Base-by-base conservation (phyloP, 2,888 invertebrate genomes). In the Limnephilus rhombicus region DNA sequence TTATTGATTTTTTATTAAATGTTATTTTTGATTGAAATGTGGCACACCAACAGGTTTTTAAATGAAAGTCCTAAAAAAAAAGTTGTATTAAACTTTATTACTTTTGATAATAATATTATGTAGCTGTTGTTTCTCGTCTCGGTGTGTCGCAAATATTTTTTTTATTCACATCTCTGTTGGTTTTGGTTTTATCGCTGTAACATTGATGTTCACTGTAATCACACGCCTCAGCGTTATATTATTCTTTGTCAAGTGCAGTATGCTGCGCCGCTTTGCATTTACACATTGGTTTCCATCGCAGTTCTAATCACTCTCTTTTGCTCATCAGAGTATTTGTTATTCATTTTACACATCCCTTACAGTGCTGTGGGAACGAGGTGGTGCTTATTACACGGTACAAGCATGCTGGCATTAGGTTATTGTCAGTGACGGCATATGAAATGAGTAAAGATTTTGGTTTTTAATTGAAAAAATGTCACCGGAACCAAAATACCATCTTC, bases 121-220 rank as follows among this genome's bases (percentile, higher is more conserved):
- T n/a, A 49, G 86, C 29, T 49, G 49, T 45, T 45, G n/a, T 86
- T 68, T 68, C 24, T 68, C 68, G 24, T 68, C n/a, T 68, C 24
- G 68, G 68, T 68, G 68, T 68, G 68, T 68, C 68, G 68, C 86
- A 86, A 86, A 86, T 86, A 15, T 86, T 86, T 13, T 85, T 86
- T 49, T 37, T 29, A 86, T 41, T 86, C 86, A 86, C 45, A 86
- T 86, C 45, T 68, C 53, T 37, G 24, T 89, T 89, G 88, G 88
- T 89, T 89, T 92, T 92, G 90, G 87, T 92, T 90, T 85, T 85
- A 29, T 85, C 83, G 91, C 91, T 89, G 81, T 88, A 87, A 80
- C 31, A 92, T 90, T 92, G 90, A 90, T 92, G 92, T 92, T 87
- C 86, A 92, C 87, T 92, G 92, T 92, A 90, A 90, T 92, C 92